Conservation (phyloP, 2,113 vertebrate species). For the Coturnix japonica region DNA sequence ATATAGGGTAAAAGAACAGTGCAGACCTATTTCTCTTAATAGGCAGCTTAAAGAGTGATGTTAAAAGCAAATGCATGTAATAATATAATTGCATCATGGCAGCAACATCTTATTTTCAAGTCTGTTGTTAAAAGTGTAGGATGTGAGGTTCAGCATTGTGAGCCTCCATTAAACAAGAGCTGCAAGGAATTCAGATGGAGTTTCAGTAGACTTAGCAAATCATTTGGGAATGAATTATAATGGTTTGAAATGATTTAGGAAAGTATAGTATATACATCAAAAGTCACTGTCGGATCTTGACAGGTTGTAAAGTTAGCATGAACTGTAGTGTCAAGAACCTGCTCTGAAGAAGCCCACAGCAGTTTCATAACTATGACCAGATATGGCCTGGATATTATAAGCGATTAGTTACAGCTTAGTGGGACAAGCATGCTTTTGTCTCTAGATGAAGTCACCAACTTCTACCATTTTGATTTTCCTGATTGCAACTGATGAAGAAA, state of each 20-base stretch:
- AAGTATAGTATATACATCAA: background rate
- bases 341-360: background rate
- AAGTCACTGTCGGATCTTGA: background rate
- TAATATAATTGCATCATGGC: background rate
- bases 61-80: background rate
- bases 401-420: slow-evolving; percentile 5
- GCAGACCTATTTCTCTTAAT: background rate
- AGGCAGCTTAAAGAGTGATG: background rate
- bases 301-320: background rate
- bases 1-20: background rate
- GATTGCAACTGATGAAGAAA: background rate
- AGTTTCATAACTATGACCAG: background rate
- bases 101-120: background rate
- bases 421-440: background rate
- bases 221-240: background rate
- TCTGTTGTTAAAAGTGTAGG: background rate
- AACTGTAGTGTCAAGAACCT: background rate
- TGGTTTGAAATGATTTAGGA: background rate
- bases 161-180: background rate
- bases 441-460: background rate
- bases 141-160: rapidly evolving
- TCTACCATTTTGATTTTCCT: background rate
- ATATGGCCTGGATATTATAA: background rate
- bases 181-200: background rate
- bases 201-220: background rate